Percentiles rank a stretch among this genome's conserved stretches.
Evolutionary conservation across 1,140 invertebrate species (phyloP).

Genomic region (Ctenoplectra terminalis): DNA sequence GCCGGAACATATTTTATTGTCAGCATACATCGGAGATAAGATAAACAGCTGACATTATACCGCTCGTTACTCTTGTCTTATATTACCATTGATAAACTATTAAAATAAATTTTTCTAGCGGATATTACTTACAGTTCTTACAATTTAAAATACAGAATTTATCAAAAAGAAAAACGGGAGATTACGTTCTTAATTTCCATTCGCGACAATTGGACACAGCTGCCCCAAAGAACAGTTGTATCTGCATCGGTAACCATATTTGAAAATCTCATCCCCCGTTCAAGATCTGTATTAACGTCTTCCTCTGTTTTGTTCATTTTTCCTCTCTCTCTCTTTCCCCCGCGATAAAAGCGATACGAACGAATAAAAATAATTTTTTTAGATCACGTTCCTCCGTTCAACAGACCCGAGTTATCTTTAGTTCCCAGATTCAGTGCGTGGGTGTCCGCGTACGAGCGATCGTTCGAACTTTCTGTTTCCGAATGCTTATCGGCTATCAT

Average conservation of each 20-base stretch:
- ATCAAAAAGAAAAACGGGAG: background rate
- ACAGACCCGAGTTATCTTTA: background rate
- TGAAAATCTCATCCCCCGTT: background rate
- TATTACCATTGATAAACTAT: no score
- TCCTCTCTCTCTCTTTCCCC: no score
- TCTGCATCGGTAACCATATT: background rate
- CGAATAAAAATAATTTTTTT: slow-evolving; percentile 51
- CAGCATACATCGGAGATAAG: no score
- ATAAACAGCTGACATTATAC: no score
- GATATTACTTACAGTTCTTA: no score
- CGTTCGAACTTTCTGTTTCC: slow-evolving; percentile 20
- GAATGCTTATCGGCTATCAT: slow-evolving; percentile 47
- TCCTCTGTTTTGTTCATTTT: background rate
- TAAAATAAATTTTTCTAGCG: no score
- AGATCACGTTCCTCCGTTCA: background rate
- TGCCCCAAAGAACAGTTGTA: background rate
- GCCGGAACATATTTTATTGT: no score
- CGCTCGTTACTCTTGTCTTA: no score
- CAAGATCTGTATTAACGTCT: background rate
- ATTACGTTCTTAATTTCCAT: background rate
- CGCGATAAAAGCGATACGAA: background rate
- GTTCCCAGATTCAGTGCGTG: background rate
- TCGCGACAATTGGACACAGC: background rate
- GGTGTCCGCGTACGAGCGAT: slow-evolving; percentile 44
- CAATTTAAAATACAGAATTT: no score